A percentile compares a stretch with the other conserved stretches of the same genome.
These are phyloP conservation scores for Spinus olivaceus DNA, from an alignment of 2,797 vertebrate genomes.

Conservation along the genomic window DNA sequence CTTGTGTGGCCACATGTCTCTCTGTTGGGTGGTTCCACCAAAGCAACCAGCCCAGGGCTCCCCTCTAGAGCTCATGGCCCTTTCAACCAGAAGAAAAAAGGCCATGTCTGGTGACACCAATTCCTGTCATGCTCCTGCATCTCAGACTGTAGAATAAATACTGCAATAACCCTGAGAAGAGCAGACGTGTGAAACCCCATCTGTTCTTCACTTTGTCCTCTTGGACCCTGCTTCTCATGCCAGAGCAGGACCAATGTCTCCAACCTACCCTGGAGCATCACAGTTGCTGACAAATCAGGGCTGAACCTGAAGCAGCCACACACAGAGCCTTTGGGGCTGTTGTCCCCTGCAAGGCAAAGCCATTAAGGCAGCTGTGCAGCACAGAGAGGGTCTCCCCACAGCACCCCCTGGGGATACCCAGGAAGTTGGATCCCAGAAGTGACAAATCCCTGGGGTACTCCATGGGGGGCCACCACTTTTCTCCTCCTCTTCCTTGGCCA, in stretches of 20 bases:
- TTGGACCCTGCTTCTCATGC: neutral
- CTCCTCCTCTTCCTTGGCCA: rapidly evolving
- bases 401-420: rapidly evolving
- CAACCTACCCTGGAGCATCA: neutral
- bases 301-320: rapidly evolving
- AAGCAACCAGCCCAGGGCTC: neutral
- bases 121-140: neutral
- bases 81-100: neutral
- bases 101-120: rapidly evolving
- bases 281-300: neutral
- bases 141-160: neutral
- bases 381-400: neutral
- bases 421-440: neutral
- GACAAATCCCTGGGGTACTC: neutral
- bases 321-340: neutral
- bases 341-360: neutral
- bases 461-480: neutral
- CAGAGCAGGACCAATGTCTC: rapidly evolving
- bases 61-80: rapidly evolving
- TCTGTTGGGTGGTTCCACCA: neutral
- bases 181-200: rapidly evolving
- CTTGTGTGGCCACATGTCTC: neutral
- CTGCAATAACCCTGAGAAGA: neutral
- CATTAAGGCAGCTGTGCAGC: neutral
- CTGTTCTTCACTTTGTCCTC: neutral